phyloP scores from a whole-genome alignment of 2,113 vertebrate genomes.

The Acrocephalus kingi region DNA sequence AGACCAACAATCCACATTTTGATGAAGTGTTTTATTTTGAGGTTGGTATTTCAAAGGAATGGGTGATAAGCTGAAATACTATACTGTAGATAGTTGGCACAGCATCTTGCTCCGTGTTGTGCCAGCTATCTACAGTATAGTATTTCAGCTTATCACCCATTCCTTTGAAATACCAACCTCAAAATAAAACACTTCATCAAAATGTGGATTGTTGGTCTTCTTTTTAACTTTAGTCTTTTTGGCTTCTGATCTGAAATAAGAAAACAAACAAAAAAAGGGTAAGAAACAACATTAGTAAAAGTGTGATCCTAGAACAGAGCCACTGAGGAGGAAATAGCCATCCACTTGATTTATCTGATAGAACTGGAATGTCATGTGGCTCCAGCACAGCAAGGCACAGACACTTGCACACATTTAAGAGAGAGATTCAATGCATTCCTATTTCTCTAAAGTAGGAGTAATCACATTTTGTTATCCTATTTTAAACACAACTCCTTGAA shows the following conservation, averaged over 20 bases:
- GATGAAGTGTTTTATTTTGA: conserved; percentile 99
- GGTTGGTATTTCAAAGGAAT: conserved; percentile 76
- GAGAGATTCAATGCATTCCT: background rate
- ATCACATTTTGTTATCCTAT: background rate
- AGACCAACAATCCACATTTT: conserved; percentile 98
- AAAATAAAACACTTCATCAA: conserved; percentile 98
- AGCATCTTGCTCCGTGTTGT: background rate
- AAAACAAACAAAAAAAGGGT: background rate
- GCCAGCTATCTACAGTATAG: conserved; percentile 19
- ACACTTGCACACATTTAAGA: background rate
- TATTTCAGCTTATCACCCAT: conserved; percentile 24
- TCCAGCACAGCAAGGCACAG: conserved; percentile 6
- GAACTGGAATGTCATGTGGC: conserved; percentile 20
- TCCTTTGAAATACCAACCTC: conserved; percentile 83
- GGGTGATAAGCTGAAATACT: conserved; percentile 44
- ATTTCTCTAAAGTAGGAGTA: background rate
- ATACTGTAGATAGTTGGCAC: conserved; percentile 1
- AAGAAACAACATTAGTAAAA: background rate
- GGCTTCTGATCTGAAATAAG: conserved; percentile 85
- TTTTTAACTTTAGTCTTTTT: conserved; percentile 98
- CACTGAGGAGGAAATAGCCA: background rate
- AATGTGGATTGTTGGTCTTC: conserved; percentile 98
- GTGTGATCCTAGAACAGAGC: background rate
- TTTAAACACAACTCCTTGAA: background rate
- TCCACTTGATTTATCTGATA: conserved; percentile 27